Base-by-base conservation (phyloP, 2,797 vertebrate genomes). In the Scarus forsteni region DNA sequence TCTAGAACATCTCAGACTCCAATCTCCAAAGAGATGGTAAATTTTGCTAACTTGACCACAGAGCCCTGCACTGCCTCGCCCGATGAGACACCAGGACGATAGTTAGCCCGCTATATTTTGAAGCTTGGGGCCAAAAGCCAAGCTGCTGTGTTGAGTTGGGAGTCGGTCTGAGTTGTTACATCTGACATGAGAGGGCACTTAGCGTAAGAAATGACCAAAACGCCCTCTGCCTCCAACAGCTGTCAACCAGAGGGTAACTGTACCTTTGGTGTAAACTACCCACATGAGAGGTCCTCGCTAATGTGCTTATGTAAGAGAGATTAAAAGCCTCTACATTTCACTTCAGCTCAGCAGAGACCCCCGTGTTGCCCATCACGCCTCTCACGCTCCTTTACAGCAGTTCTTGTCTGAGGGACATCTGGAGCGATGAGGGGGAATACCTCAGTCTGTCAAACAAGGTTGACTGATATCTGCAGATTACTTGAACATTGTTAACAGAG, bases 391-490 rank as follows among this genome's bases (percentile, higher is more conserved):
- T 74, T 55, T 64, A 63, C 71, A 74, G 69, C 16, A 38, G 56
- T 70, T 70, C 45, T 68, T 46, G 45, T 46, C 62, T 64, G 65
- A 55, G 58, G 61, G 73, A 85, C 78, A 86, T 80, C 75, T 88
- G 77, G 83, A 58, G 50, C 1, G 3, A 70, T 51, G 77, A 77
- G 48, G 38, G 42, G 52, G 54, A 65, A 69, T 12, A 63, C 66
- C 74, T 73, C 64, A 39, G 49, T 77, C 69, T 86, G 85, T 87
- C 81, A 87, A 88, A 85, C 83, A 85, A 69, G 19, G n/a, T 44
- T 90, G 87, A 83, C 11, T 42, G 76, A 87, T 85, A 84, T 82
- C 74, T 66, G 50, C 49, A 66, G 61, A 83, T 81, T 46, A 56
- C 65, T 68, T 79, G 44, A 66, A 39, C 43, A 61, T 16, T 38